Evolutionary conservation across 1,140 invertebrate genomes (phyloP), one percentile per base, ranked within the genome.

Genomic region (Bradynema listronoti): DNA sequence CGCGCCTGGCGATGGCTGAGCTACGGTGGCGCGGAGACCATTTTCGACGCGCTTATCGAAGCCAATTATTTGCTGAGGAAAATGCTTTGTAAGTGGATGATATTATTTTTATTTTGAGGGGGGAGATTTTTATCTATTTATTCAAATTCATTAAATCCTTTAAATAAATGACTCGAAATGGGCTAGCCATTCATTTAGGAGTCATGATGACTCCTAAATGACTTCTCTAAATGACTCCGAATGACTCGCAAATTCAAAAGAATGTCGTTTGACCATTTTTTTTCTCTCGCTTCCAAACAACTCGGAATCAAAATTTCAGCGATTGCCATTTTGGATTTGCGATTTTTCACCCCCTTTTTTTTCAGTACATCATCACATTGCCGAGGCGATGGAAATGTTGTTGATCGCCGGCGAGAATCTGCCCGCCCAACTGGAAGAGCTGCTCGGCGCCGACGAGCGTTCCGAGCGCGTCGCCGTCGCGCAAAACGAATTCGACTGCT

Each of bases 1-100:
- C 60, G 67, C 16, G 64, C 56, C 22, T 66, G 64, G 64, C 60
- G 39, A 54, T 66, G 64, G 64, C 32, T 66, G 46, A 68, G 65
- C 16, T 66, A 65, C 46, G 16, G 59, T 16, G 67, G 56, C 7
- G n/a, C 46, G 16, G 64, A 70, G 27, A 66, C 56, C 9, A 43
- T 66, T 34, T 66, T 43, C 27, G 56, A 64, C 42, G 61, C 65
- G 7, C 45, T 67, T 19, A 16, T 71, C 16, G 65, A 67, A 42
- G 65, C 65, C 5, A 67, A 67, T 33, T 69, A 41, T 46, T 33
- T 67, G 30, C 22, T 71, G 4, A 60, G 65, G 11, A 67, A 67
- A 56, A 33, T 67, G 22, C 71, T 67, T 19, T 45, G 62, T 67
- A 29, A 24, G 62, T 65, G 11, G 11, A 30, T 29, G 29, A 42